Evolutionary conservation across 1,140 invertebrate species (phyloP).

Genomic region (Caenorhabditis inopinata): DNA sequence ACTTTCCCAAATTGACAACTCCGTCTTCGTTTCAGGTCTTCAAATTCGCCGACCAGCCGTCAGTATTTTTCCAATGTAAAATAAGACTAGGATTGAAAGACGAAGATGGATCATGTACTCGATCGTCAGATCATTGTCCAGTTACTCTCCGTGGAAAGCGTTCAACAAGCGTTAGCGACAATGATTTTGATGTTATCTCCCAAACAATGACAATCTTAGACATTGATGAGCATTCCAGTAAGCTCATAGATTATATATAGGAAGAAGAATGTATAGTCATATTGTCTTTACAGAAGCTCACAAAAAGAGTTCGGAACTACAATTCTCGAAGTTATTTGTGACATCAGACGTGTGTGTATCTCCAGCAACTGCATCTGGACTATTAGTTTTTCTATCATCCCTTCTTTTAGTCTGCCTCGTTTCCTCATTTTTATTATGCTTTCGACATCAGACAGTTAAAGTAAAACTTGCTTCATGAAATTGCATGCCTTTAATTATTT

Average conservation of each 20-base stretch:
- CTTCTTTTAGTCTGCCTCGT: conserved; percentile 47
- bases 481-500: not conserved
- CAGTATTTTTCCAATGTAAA: conserved; percentile 55
- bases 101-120: conserved; percentile 48
- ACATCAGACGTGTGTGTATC: conserved; percentile 1
- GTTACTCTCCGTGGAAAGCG: conserved; percentile 45
- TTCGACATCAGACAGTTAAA: conserved; percentile 47
- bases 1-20: too few relatives aligned
- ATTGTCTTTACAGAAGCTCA: not conserved
- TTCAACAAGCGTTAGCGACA: not conserved
- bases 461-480: conserved; percentile 39
- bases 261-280: not conserved
- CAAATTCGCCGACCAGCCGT: conserved; percentile 55
- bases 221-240: conserved; percentile 50
- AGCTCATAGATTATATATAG: too few relatives aligned
- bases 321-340: conserved; percentile 1
- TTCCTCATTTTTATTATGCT: conserved; percentile 46
- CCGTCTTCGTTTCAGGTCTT: conserved; percentile 52
- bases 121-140: conserved; percentile 49
- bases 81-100: conserved; percentile 49
- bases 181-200: conserved; percentile 50
- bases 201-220: conserved; percentile 54
- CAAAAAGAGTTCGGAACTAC: conserved; percentile 21
- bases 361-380: conserved; percentile 19
- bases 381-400: conserved; percentile 44